Evolutionary conservation across 2,113 vertebrate species (phyloP).

Genomic region (Henicopernis longicauda): DNA sequence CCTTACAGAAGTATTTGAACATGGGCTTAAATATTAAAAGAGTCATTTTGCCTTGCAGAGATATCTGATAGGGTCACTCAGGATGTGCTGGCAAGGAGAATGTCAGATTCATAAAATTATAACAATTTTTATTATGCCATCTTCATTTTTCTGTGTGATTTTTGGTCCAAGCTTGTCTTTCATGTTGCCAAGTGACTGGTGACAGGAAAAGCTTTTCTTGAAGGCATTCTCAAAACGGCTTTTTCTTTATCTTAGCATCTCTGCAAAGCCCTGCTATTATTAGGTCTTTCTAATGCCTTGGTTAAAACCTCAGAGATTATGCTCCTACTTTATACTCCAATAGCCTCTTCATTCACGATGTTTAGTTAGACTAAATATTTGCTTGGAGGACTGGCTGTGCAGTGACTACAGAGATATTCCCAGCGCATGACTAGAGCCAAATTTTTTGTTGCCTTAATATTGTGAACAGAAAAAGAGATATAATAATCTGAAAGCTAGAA

Average conservation of each 20-base stretch:
- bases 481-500: background rate
- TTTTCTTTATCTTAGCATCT: conserved; percentile 33
- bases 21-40: background rate
- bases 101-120: background rate
- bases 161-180: background rate
- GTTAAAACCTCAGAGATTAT: conserved; percentile 53
- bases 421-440: background rate
- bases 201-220: background rate
- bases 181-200: background rate
- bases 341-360: conserved; percentile 35
- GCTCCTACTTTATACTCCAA: conserved; percentile 9
- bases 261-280: conserved; percentile 44
- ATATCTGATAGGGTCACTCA: background rate
- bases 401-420: conserved; percentile 3
- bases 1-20: background rate
- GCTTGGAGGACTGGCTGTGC: conserved; percentile 1
- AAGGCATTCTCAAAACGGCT: conserved; percentile 22
- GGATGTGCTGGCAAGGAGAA: background rate
- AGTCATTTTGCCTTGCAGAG: conserved; percentile 19
- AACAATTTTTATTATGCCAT: background rate
- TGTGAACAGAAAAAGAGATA: background rate
- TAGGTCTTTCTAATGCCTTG: conserved; percentile 41
- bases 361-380: conserved; percentile 60
- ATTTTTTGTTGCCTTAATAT: background rate
- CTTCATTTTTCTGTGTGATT: background rate